These are phyloP conservation scores for Vidua macroura DNA, from an alignment of 2,113 vertebrate species.

Conservation along the genomic window DNA sequence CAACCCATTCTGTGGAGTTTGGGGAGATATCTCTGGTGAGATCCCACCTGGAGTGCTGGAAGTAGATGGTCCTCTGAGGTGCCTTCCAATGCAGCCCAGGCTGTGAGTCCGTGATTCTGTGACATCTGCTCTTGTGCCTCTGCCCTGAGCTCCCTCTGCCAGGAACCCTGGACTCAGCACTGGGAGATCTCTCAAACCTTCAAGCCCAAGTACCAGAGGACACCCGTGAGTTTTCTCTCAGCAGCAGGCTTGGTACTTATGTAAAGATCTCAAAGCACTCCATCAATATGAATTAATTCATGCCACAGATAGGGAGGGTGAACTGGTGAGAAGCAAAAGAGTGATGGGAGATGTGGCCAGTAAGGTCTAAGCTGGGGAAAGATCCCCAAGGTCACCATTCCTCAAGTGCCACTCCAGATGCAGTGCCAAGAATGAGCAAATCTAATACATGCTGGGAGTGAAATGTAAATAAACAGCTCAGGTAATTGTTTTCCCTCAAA, in stretches of 20 bases:
- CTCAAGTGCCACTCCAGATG: not conserved
- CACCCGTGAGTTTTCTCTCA: not conserved
- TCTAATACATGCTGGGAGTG: not conserved
- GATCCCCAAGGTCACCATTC: not conserved
- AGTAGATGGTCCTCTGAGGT: not conserved
- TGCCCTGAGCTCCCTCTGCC: not conserved
- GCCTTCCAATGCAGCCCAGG: not conserved
- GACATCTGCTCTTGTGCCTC: not conserved
- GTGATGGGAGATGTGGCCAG: not conserved
- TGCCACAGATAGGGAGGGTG: not conserved
- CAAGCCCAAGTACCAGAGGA: not conserved
- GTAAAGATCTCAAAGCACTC: not conserved
- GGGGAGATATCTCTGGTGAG: not conserved
- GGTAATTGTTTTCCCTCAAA: not conserved
- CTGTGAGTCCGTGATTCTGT: not conserved
- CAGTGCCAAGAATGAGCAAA: not conserved
- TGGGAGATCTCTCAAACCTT: not conserved
- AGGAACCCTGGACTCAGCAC: not conserved
- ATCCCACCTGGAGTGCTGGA: not conserved
- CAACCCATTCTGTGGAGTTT: not conserved
- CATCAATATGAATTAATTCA: not conserved
- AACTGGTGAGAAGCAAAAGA: not conserved
- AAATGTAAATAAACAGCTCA: constrained; percentile 16
- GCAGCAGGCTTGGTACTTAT: not conserved
- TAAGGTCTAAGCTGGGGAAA: not conserved